These are phyloP conservation scores for Tenthredo mesomela DNA, from an alignment of 2,888 invertebrate species.

Conservation along the genomic window DNA sequence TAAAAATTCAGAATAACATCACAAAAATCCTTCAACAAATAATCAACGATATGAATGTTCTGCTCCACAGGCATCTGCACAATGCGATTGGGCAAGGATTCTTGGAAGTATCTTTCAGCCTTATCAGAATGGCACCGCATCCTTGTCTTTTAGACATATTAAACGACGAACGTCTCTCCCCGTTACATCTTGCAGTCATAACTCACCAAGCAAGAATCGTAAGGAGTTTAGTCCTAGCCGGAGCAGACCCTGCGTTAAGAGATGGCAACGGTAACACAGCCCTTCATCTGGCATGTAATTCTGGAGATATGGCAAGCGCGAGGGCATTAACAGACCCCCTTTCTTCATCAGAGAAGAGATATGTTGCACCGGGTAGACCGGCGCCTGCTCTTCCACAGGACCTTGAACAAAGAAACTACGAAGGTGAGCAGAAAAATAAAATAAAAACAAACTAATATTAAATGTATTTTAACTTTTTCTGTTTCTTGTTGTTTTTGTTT, in stretches of 20 bases:
- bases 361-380: conserved; percentile 71
- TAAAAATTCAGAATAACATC: background rate
- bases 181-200: conserved; percentile 92
- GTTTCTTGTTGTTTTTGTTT: background rate
- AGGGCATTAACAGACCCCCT: conserved; percentile 87
- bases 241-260: conserved; percentile 82
- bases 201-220: conserved; percentile 87
- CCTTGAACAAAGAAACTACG: conserved; percentile 91
- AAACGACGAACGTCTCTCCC: conserved; percentile 90
- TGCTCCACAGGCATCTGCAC: conserved; percentile 88
- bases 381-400: conserved; percentile 80
- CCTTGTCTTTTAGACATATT: conserved; percentile 88
- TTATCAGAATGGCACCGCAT: conserved; percentile 89
- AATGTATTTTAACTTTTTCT: background rate
- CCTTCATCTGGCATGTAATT: conserved; percentile 89
- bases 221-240: conserved; percentile 89
- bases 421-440: conserved; percentile 83
- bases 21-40: background rate
- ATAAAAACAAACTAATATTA: background rate
- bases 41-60: conserved; percentile 53
- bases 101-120: conserved; percentile 85
- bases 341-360: conserved; percentile 77
- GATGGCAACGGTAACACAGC: conserved; percentile 92
- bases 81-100: conserved; percentile 90
- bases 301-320: conserved; percentile 86